These are phyloP conservation scores for Plagodis pulveraria DNA, from an alignment of 2,888 invertebrate species.

Conservation along the genomic window DNA sequence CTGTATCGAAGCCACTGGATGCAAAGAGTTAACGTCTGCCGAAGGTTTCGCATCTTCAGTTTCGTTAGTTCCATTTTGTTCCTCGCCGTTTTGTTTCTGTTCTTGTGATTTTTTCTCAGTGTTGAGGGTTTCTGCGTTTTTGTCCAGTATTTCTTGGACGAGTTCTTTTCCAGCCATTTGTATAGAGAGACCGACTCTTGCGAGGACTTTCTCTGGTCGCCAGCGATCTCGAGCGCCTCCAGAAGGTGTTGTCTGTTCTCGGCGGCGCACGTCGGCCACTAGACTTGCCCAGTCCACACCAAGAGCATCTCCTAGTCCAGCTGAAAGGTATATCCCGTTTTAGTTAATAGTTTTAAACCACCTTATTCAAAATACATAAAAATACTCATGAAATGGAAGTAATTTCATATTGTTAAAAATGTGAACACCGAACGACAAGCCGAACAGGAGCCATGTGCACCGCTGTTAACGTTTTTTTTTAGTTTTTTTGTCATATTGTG, in stretches of 20 bases:
- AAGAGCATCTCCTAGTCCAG: slow-evolving; percentile 94
- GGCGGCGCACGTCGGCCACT: slow-evolving; percentile 89
- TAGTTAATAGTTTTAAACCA: too few species aligned
- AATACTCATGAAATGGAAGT: too few species aligned
- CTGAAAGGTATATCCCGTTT: too few species aligned
- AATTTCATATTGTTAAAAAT: too few species aligned
- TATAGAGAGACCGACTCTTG: slow-evolving; percentile 92
- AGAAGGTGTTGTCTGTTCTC: slow-evolving; percentile 77
- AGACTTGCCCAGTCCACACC: slow-evolving; percentile 98
- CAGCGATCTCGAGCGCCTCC: slow-evolving; percentile 90
- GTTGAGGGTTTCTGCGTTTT: slow-evolving; percentile 59
- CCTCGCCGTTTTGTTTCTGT: slow-evolving; percentile 44
- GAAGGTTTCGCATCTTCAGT: slow-evolving; percentile 46
- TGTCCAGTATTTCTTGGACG: slow-evolving; percentile 67
- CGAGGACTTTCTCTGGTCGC: slow-evolving; percentile 91
- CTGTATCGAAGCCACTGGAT: slow-evolving; percentile 85
- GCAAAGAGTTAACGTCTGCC: slow-evolving; percentile 62
- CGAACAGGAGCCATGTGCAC: too few species aligned
- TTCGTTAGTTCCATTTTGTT: slow-evolving; percentile 62
- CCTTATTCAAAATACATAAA: too few species aligned
- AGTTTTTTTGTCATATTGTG: too few species aligned
- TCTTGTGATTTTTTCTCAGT: slow-evolving; percentile 48
- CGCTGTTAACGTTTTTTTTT: too few species aligned
- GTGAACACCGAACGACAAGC: too few species aligned
- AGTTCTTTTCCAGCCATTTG: slow-evolving; percentile 88